A percentile compares a stretch with the other conserved stretches of the same genome.
Evolutionary conservation across 2,113 vertebrate genomes (phyloP).

Genomic region (Ictalurus punctatus): DNA sequence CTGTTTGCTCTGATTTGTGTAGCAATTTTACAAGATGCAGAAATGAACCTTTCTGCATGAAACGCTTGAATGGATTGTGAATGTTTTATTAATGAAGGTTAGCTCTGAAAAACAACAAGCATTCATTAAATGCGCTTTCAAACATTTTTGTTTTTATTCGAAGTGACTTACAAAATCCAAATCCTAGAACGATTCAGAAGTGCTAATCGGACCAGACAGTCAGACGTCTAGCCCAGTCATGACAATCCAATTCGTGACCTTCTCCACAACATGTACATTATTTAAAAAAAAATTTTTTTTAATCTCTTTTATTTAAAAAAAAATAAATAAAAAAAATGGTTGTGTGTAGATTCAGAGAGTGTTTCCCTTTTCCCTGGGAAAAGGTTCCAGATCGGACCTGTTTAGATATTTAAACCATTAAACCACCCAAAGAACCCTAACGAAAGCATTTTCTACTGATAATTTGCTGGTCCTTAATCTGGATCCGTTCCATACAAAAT

Average conservation of each 20-base stretch:
- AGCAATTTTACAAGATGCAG: background rate
- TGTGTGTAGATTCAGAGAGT: background rate
- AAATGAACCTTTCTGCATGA: slow-evolving; percentile 24
- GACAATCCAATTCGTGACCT: background rate
- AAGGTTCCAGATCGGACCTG: background rate
- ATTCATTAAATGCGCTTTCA: background rate
- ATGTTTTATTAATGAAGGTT: slow-evolving; percentile 22
- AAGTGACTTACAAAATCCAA: background rate
- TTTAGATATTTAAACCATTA: background rate
- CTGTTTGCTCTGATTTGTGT: slow-evolving; percentile 23
- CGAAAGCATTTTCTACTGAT: background rate
- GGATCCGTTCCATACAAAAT: background rate
- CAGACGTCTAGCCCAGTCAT: background rate
- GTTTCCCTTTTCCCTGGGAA: background rate
- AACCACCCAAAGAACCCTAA: background rate
- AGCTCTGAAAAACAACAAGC: background rate
- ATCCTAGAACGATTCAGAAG: background rate
- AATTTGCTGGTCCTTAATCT: background rate
- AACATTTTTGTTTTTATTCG: background rate
- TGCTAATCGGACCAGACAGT: background rate
- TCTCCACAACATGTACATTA: background rate
- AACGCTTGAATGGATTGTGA: background rate
- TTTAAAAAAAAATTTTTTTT: too few relatives aligned
- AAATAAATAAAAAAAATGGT: background rate
- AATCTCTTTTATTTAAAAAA: background rate